phyloP scores from a whole-genome alignment of 2,797 vertebrate genomes.

The Girardinus metallicus region DNA sequence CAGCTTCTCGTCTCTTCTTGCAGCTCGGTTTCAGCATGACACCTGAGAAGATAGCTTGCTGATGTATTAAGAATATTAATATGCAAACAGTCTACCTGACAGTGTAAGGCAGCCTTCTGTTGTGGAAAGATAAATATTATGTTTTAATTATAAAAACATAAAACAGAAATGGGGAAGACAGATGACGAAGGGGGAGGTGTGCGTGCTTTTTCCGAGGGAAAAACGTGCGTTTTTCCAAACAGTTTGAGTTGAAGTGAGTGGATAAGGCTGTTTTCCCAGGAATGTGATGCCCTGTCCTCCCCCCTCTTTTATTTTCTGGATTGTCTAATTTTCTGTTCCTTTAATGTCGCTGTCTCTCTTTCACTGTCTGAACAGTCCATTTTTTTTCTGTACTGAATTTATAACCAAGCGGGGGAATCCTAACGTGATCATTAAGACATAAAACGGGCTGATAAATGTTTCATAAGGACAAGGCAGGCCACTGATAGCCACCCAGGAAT shows the following conservation, averaged over 20 bases:
- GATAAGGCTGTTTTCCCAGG: constrained; percentile 76
- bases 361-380: constrained; percentile 52
- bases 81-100: constrained; percentile 86
- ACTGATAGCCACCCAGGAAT: constrained; percentile 81
- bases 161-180: constrained; percentile 80
- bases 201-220: constrained; percentile 67
- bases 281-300: constrained; percentile 69
- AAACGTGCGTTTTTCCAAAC: constrained; percentile 77
- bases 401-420: constrained; percentile 83
- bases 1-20: constrained; percentile 64
- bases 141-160: constrained; percentile 90
- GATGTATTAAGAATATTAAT: constrained; percentile 88
- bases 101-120: constrained; percentile 86
- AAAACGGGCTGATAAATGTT: constrained; percentile 85
- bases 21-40: constrained; percentile 73
- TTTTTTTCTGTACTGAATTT: constrained; percentile 62
- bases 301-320: constrained; percentile 47
- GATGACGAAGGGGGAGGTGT: constrained; percentile 48
- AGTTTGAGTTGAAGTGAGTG: constrained; percentile 76
- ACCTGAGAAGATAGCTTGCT: constrained; percentile 81
- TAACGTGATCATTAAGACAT: constrained; percentile 86
- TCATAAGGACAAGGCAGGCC: constrained; percentile 83
- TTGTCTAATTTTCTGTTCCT: constrained; percentile 51
- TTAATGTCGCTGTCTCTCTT: constrained; percentile 58
- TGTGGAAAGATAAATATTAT: constrained; percentile 89